Conservation (phyloP, 2,888 invertebrate genomes). For the Caenorhabditis drosophilae region DNA sequence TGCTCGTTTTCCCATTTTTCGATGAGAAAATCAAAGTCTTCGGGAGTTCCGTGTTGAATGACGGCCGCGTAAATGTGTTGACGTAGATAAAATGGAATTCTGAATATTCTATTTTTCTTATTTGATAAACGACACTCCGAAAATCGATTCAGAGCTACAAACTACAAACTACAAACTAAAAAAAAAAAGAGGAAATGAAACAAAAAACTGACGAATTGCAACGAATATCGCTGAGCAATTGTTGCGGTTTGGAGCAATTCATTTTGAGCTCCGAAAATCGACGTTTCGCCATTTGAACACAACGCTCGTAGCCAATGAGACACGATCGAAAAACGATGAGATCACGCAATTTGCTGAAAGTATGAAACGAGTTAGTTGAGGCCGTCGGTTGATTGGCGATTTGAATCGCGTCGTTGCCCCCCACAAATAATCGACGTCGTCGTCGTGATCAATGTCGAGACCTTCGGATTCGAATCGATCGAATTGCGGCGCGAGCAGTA, state of each 20-base stretch:
- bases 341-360: slow-evolving; percentile 23
- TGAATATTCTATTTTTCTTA: slow-evolving; percentile 13
- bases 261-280: slow-evolving; percentile 26
- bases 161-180: too few relatives aligned
- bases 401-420: background rate
- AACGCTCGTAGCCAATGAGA: slow-evolving; percentile 42
- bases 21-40: slow-evolving; percentile 49
- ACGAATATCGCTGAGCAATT: slow-evolving; percentile 27
- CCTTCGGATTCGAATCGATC: slow-evolving; percentile 20
- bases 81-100: slow-evolving; percentile 42
- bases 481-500: slow-evolving; percentile 22
- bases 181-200: too few relatives aligned
- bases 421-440: slow-evolving; percentile 17
- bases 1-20: slow-evolving; percentile 42
- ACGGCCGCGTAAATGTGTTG: slow-evolving; percentile 42
- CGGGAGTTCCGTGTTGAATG: slow-evolving; percentile 40
- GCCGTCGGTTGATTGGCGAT: background rate
- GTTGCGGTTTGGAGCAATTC: slow-evolving; percentile 26
- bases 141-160: too few relatives aligned
- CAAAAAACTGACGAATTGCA: slow-evolving; percentile 47
- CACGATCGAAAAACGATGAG: slow-evolving; percentile 29
- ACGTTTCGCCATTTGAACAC: slow-evolving; percentile 33
- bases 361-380: background rate
- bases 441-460: slow-evolving; percentile 8
- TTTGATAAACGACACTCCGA: background rate